Conservation (phyloP, 1,140 invertebrate species). For the Zelostemma sp. region DNA sequence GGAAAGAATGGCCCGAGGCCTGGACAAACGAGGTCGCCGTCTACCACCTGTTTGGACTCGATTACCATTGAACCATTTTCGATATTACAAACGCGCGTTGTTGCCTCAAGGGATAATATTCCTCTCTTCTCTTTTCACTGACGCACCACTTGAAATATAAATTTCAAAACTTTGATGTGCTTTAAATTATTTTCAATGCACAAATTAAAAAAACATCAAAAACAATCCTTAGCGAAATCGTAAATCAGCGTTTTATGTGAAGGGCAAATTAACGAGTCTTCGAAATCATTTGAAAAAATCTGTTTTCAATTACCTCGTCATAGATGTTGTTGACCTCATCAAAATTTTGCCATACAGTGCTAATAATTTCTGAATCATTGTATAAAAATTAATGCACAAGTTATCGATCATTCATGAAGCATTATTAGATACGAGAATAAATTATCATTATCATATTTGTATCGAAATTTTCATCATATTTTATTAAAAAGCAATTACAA, state of each 20-base stretch:
- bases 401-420: no score
- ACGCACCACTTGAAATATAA: conserved; percentile 23
- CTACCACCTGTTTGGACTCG: conserved; percentile 48
- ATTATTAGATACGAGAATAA: no score
- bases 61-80: conserved; percentile 44
- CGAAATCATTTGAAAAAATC: no score
- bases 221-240: conserved; percentile 39
- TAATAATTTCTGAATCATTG: no score
- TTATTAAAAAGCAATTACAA: no score
- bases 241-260: conserved; percentile 46
- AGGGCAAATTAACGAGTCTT: not conserved
- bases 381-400: no score
- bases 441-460: no score
- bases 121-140: conserved; percentile 10
- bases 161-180: conserved; percentile 28
- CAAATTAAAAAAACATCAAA: conserved; percentile 31
- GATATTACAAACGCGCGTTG: conserved; percentile 29
- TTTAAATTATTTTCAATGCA: conserved; percentile 25
- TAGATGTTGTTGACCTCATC: no score
- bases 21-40: conserved; percentile 38
- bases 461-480: no score
- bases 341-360: no score
- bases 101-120: conserved; percentile 44
- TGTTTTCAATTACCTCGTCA: no score
- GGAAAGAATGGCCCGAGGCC: conserved; percentile 34